Conservation (phyloP, 2,113 vertebrate genomes). For the Platichthys stellatus region DNA sequence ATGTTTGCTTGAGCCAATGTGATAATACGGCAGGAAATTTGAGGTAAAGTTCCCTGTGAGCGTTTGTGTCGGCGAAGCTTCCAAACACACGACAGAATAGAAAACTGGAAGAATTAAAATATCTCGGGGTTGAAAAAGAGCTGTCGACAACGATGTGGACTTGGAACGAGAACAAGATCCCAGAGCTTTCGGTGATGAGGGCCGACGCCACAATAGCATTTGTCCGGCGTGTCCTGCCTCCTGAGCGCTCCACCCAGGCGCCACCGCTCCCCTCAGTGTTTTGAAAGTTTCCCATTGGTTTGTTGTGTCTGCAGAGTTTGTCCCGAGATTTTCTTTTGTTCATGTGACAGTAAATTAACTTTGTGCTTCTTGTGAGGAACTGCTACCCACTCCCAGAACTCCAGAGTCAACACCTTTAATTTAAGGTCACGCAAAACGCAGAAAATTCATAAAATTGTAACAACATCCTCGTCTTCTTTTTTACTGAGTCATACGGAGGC, state of each 20-base stretch:
- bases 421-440: slow-evolving; percentile 6
- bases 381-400: background rate
- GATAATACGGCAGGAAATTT: too few relatives aligned
- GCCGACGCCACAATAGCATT: too few relatives aligned
- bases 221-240: background rate
- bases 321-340: too few relatives aligned
- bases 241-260: too few relatives aligned
- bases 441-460: slow-evolving; percentile 18
- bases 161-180: too few relatives aligned
- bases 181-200: background rate
- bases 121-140: background rate
- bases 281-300: too few relatives aligned
- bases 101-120: too few relatives aligned
- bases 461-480: slow-evolving; percentile 32
- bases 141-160: background rate
- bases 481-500: slow-evolving; percentile 22
- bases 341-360: background rate
- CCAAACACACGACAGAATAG: background rate
- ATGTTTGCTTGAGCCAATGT: background rate
- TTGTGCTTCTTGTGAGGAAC: background rate
- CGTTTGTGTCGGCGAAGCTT: background rate
- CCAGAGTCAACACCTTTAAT: slow-evolving; percentile 1
- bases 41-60: background rate
- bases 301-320: too few relatives aligned
- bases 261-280: too few relatives aligned